phyloP scores from a whole-genome alignment of 2,888 invertebrate genomes.

The Empis stercorea region DNA sequence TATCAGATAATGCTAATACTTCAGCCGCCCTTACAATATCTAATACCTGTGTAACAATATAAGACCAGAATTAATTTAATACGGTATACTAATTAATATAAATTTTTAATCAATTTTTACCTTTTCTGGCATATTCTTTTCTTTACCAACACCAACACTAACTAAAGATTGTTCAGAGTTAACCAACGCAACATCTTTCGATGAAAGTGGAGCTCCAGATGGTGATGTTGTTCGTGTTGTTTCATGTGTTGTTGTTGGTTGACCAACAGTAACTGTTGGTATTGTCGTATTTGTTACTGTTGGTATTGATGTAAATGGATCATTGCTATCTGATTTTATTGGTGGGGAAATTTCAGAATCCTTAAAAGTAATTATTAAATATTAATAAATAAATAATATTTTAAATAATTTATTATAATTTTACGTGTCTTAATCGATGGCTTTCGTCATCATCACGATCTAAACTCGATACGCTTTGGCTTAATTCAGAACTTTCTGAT shows the following conservation, averaged over 20 bases:
- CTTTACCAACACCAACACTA: slow-evolving; percentile 41
- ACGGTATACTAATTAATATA: too few relatives aligned
- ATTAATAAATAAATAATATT: slow-evolving; percentile 6
- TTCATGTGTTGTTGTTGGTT: background rate
- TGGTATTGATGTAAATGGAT: slow-evolving; percentile 23
- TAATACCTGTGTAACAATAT: too few relatives aligned
- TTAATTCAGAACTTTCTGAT: slow-evolving; percentile 46
- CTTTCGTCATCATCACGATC: slow-evolving; percentile 66
- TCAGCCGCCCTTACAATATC: slow-evolving; percentile 85
- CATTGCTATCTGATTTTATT: slow-evolving; percentile 25
- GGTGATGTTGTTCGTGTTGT: slow-evolving; percentile 3
- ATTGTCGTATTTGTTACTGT: slow-evolving; percentile 8
- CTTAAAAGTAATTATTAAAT: slow-evolving; percentile 15
- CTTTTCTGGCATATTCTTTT: slow-evolving; percentile 75
- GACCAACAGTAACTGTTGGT: slow-evolving; percentile 10
- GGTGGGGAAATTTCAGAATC: slow-evolving; percentile 33
- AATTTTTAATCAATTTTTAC: slow-evolving; percentile 17
- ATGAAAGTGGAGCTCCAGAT: slow-evolving; percentile 19
- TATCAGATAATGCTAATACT: slow-evolving; percentile 49
- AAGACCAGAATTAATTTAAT: too few relatives aligned
- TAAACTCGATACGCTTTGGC: slow-evolving; percentile 76
- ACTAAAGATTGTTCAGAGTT: slow-evolving; percentile 34
- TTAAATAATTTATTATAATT: slow-evolving; percentile 8
- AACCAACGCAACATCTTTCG: slow-evolving; percentile 23
- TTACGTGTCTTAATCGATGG: slow-evolving; percentile 26